Evolutionary conservation across 2,888 invertebrate species (phyloP).

Genomic region (Chromoteleia sp.): DNA sequence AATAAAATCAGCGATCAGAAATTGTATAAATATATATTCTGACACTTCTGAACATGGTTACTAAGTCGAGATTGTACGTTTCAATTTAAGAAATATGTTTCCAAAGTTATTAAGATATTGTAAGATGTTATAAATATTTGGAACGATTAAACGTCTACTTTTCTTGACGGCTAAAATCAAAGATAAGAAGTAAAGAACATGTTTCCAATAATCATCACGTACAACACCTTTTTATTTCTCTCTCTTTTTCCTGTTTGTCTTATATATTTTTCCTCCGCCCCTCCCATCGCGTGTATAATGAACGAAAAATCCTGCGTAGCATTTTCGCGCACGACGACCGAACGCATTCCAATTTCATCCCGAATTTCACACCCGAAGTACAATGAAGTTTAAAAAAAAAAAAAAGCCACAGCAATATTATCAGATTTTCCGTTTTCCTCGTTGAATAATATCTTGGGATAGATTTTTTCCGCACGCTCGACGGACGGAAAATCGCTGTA

Average conservation of each 20-base stretch:
- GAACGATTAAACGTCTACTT: conserved; percentile 3
- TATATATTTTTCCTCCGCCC: no score
- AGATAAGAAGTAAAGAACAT: neutral
- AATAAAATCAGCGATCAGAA: no score
- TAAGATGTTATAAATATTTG: no score
- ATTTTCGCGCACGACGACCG: neutral
- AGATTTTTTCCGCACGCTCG: neutral
- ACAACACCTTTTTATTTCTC: neutral
- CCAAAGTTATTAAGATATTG: conserved; percentile 20
- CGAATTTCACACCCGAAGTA: neutral
- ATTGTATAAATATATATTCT: no score
- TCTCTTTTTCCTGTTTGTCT: neutral
- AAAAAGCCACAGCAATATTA: conserved; percentile 8
- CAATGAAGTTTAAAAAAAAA: conserved; percentile 11
- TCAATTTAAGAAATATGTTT: no score
- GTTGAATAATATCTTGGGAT: conserved; percentile 8
- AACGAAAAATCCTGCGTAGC: conserved; percentile 15
- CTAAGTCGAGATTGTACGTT: no score
- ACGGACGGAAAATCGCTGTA: conserved; percentile 24
- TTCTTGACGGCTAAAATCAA: conserved; percentile 3
- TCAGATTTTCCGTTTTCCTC: neutral
- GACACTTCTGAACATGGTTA: no score
- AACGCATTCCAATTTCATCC: neutral
- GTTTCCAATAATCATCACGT: neutral
- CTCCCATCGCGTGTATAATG: conserved; percentile 1